A percentile compares a stretch with the other conserved stretches of the same genome.
Evolutionary conservation across 1,140 invertebrate genomes (phyloP).

Genomic region (Eupeodes corollae): DNA sequence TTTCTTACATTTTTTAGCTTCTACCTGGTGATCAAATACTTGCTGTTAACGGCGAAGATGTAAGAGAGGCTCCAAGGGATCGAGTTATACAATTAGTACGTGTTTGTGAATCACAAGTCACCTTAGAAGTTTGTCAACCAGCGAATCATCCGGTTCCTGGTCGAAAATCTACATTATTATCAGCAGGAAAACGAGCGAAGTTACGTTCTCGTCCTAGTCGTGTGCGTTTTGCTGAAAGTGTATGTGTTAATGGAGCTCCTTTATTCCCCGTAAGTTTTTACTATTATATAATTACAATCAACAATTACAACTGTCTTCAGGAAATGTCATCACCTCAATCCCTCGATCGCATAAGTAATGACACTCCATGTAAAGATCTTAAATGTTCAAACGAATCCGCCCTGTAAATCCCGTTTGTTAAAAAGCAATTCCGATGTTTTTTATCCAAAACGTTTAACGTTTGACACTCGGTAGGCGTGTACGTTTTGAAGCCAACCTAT

Average conservation of each 20-base stretch:
- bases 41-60: constrained; percentile 81
- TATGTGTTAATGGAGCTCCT: constrained; percentile 72
- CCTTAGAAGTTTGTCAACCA: constrained; percentile 72
- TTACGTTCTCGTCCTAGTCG: constrained; percentile 70
- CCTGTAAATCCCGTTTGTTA: too few species aligned
- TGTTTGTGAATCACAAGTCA: constrained; percentile 63
- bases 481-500: too few species aligned
- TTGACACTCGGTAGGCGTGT: too few species aligned
- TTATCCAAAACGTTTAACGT: too few species aligned
- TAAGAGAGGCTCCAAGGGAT: constrained; percentile 68
- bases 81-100: constrained; percentile 82
- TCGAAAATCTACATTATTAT: constrained; percentile 71
- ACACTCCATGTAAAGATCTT: too few species aligned
- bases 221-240: constrained; percentile 78
- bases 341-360: too few species aligned
- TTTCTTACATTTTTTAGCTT: constrained; percentile 36
- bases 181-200: constrained; percentile 73
- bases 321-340: too few species aligned
- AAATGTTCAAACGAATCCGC: too few species aligned
- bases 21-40: constrained; percentile 84
- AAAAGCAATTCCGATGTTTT: too few species aligned
- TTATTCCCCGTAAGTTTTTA: constrained; percentile 59
- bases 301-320: too few species aligned
- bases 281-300: too few species aligned
- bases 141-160: constrained; percentile 51